Conservation (phyloP, 1,140 invertebrate genomes). For the Drosophila yakuba region DNA sequence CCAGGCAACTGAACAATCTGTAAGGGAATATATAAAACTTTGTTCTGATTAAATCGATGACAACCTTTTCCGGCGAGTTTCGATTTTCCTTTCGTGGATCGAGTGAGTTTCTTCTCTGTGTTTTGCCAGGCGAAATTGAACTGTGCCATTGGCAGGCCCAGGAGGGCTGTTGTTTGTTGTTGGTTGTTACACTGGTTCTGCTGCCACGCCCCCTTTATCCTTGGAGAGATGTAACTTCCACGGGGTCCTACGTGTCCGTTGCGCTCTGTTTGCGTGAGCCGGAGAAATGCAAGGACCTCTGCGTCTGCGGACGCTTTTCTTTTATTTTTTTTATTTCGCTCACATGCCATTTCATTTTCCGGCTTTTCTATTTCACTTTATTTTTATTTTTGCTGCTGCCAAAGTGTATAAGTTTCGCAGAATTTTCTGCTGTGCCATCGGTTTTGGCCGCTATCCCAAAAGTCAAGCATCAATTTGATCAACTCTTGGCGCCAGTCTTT, state of each 20-base stretch:
- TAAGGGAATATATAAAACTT: slow-evolving; percentile 45
- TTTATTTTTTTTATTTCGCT: slow-evolving; percentile 9
- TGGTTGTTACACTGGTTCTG: slow-evolving; percentile 19
- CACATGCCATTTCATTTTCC: slow-evolving; percentile 47
- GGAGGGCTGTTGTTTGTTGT: slow-evolving; percentile 58
- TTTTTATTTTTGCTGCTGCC: slow-evolving; percentile 35
- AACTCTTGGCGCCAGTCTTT: slow-evolving; percentile 77
- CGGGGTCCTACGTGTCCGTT: slow-evolving; percentile 57
- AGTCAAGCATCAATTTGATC: slow-evolving; percentile 79
- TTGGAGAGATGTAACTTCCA: slow-evolving; percentile 38
- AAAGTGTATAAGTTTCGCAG: slow-evolving; percentile 68
- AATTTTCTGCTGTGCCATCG: slow-evolving; percentile 28
- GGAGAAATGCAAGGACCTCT: slow-evolving; percentile 38
- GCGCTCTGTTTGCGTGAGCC: slow-evolving; percentile 63
- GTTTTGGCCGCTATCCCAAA: slow-evolving; percentile 69
- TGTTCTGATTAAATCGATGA: slow-evolving; percentile 52
- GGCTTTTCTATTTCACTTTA: slow-evolving; percentile 42
- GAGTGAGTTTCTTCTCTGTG: slow-evolving; percentile 26
- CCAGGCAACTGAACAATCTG: slow-evolving; percentile 33
- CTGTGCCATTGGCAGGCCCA: slow-evolving; percentile 71
- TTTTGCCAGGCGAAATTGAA: slow-evolving; percentile 66
- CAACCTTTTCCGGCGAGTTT: slow-evolving; percentile 46
- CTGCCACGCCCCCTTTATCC: slow-evolving; percentile 20
- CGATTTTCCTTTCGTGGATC: slow-evolving; percentile 27
- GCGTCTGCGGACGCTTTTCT: slow-evolving; percentile 4